These are phyloP conservation scores for Cecropterus lyciades DNA, from an alignment of 1,140 invertebrate species.

Conservation along the genomic window DNA sequence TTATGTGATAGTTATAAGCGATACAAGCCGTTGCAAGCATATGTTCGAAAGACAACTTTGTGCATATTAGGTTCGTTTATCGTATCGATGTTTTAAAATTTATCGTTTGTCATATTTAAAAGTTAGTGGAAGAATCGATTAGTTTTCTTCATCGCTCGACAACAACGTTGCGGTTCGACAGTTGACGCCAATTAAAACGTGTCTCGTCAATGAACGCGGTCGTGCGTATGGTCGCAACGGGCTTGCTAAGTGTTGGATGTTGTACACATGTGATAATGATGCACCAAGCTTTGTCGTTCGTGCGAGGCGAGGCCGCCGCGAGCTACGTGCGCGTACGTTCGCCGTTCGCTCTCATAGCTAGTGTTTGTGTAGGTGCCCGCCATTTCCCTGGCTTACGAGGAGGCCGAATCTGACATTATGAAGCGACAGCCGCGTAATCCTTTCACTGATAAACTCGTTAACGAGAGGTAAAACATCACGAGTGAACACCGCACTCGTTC, in stretches of 20 bases:
- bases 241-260: constrained; percentile 75
- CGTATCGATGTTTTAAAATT: neutral
- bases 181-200: constrained; percentile 5
- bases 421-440: constrained; percentile 99
- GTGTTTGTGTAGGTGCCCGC: constrained; percentile 95
- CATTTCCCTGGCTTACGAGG: constrained; percentile 99
- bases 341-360: constrained; percentile 76
- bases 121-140: neutral
- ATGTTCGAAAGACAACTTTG: constrained; percentile 36
- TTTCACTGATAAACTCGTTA: constrained; percentile 98
- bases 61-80: neutral
- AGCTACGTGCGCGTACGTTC: constrained; percentile 34
- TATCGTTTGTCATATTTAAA: neutral
- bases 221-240: constrained; percentile 60
- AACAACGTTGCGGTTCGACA: neutral
- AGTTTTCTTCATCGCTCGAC: neutral
- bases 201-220: constrained; percentile 3
- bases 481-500: constrained; percentile 64
- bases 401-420: constrained; percentile 99
- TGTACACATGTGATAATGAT: constrained; percentile 67
- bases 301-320: too few species aligned
- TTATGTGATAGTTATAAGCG: constrained; percentile 70
- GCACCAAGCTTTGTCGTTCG: constrained; percentile 56
- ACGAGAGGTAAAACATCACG: constrained; percentile 94
- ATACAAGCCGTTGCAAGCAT: constrained; percentile 59